phyloP scores from a whole-genome alignment of 1,140 invertebrate species.

The Parapsyche elsis region DNA sequence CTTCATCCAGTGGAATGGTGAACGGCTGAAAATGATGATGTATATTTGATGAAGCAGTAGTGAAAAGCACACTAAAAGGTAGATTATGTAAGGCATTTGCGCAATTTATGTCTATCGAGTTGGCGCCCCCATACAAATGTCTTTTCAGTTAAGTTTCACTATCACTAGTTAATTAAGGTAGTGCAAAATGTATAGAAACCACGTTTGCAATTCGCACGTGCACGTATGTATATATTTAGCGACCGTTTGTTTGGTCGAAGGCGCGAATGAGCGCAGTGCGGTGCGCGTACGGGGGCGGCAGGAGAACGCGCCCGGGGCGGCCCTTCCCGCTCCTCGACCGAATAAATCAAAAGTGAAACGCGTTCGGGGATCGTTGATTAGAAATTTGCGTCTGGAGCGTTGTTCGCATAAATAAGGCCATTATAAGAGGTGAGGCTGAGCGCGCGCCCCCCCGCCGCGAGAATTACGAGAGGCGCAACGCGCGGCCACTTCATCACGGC shows the following conservation, averaged over 20 bases:
- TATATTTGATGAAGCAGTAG: too few relatives aligned
- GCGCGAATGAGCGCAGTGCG: too few relatives aligned
- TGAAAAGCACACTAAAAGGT: too few relatives aligned
- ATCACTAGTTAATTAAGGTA: too few relatives aligned
- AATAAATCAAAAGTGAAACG: slow-evolving; percentile 40
- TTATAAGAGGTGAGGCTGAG: slow-evolving; percentile 52
- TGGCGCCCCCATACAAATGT: neutral
- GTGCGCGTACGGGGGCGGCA: too few relatives aligned
- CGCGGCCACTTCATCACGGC: slow-evolving; percentile 46
- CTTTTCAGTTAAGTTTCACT: neutral
- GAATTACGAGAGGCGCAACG: slow-evolving; percentile 47
- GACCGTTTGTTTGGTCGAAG: neutral
- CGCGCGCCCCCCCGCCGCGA: slow-evolving; percentile 45
- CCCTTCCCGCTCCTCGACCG: neutral
- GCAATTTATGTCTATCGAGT: neutral
- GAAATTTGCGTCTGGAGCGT: slow-evolving; percentile 52
- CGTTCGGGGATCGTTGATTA: slow-evolving; percentile 50
- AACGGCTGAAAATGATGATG: too few relatives aligned
- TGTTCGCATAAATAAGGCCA: slow-evolving; percentile 53
- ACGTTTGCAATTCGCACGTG: too few relatives aligned
- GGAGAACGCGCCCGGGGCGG: too few relatives aligned
- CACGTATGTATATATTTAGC: neutral
- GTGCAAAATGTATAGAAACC: too few relatives aligned
- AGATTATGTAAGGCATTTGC: too few relatives aligned
- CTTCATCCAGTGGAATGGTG: too few relatives aligned